These are phyloP conservation scores for Pseudomyrmex flavicornis DNA, from an alignment of 1,140 invertebrate genomes.

Conservation along the genomic window DNA sequence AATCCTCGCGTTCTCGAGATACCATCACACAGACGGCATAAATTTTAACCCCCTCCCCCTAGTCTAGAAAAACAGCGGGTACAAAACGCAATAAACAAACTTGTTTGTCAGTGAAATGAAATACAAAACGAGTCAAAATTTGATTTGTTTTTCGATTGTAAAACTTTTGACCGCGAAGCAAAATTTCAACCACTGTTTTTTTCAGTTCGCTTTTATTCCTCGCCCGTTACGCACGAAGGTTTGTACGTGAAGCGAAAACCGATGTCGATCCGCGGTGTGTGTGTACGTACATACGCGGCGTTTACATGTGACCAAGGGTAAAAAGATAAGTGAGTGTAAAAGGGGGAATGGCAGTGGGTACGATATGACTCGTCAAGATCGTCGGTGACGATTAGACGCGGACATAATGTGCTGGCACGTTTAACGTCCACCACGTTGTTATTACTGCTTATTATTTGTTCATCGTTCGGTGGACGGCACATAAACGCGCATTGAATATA, in stretches of 20 bases:
- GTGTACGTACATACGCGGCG: background rate
- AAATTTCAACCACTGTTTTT: background rate
- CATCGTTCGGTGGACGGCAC: slow-evolving; percentile 37
- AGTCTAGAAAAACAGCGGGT: too few relatives aligned
- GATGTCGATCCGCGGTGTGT: background rate
- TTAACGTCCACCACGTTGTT: slow-evolving; percentile 60
- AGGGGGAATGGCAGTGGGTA: slow-evolving; percentile 37
- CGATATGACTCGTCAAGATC: slow-evolving; percentile 64
- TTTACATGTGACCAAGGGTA: slow-evolving; percentile 51
- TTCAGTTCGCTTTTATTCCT: background rate
- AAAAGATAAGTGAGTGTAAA: slow-evolving; percentile 47
- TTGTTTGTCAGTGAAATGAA: background rate
- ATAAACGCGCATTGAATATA: slow-evolving; percentile 2
- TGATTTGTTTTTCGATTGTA: background rate
- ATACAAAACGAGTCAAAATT: background rate
- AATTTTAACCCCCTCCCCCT: background rate
- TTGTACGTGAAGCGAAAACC: background rate
- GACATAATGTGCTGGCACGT: slow-evolving; percentile 47
- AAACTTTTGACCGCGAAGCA: background rate
- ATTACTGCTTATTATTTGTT: slow-evolving; percentile 73
- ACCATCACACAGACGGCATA: background rate
- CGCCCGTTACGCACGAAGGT: background rate
- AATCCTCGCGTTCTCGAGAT: background rate
- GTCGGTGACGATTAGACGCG: slow-evolving; percentile 47
- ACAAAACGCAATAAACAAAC: too few relatives aligned